Base-by-base conservation (phyloP, 1,140 invertebrate species). In the Micrasema minimum region DNA sequence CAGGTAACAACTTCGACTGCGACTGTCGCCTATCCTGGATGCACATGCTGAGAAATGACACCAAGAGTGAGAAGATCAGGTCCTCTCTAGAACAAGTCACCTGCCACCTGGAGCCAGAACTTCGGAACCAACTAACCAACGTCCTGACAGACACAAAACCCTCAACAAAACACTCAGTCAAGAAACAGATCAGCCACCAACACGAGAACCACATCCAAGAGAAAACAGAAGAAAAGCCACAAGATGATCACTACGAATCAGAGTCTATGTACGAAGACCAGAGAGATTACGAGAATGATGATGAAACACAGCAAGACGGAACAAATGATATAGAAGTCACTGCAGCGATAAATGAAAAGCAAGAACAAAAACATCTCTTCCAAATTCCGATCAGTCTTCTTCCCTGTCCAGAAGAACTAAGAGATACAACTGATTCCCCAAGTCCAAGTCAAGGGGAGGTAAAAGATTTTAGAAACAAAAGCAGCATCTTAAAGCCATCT, bases 1-100 rank as follows among this genome's bases (percentile, higher is more conserved):
- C 87, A 93, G 92, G 90, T 77, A 93, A 93, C 83, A 89, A 88
- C 79, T 90, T 93, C 82, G 86, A 88, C 70, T 93, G 92, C 80
- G 90, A 93, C 85, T 93, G 91, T 79, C 88, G 90, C 69, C 82
- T 93, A 62, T 85, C 89, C 59, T 93, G 91, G 92, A 89, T 93
- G 81, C 90, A 90, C 80, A 83, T 84, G 48, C 80, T 93, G 67
- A 86, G 87, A 71, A 92, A 91, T 79, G 90, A 91, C 70, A 92
- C 91, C 69, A 88, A 88, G 78, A 91, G 90, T 77, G 80, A 84
- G 66, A 87, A 87, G 76, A 86, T 92, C 66, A 87, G 86, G 71
- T 85, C 87, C 66, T 87, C 89, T 22, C 82, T 93, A 43, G 88
- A 91, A 43, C 83, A 88, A 48, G 84, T 92, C 37, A 88, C 87